Conservation (phyloP, 2,113 vertebrate species). For the Lamprologus lemairii region DNA sequence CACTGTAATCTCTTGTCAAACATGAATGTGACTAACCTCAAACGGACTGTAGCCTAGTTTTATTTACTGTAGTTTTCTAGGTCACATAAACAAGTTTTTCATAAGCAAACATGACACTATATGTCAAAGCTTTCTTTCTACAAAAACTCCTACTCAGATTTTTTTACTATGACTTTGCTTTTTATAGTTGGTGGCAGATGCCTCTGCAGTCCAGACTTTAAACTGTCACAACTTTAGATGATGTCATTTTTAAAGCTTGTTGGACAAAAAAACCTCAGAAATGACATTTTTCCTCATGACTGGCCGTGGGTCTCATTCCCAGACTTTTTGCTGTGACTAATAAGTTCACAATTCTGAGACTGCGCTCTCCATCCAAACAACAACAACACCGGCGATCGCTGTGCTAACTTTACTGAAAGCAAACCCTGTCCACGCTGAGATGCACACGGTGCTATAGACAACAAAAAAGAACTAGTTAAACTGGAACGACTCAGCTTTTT, state of each 20-base stretch:
- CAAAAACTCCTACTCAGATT: accelerated
- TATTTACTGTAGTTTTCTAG: background rate
- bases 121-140: background rate
- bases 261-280: background rate
- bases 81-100: background rate
- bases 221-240: background rate
- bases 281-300: background rate
- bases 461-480: background rate
- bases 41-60: background rate
- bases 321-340: background rate
- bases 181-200: background rate
- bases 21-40: background rate
- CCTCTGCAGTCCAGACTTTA: background rate
- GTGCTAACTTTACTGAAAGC: background rate
- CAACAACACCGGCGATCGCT: background rate
- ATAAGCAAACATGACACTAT: background rate
- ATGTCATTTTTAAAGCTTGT: background rate
- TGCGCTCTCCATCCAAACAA: background rate
- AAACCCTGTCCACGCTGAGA: background rate
- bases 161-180: background rate
- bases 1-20: background rate
- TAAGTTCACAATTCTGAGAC: background rate
- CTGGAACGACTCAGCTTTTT: background rate
- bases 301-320: background rate
- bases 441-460: accelerated